phyloP scores from a whole-genome alignment of 2,888 invertebrate genomes.

The Agriopis marginaria region DNA sequence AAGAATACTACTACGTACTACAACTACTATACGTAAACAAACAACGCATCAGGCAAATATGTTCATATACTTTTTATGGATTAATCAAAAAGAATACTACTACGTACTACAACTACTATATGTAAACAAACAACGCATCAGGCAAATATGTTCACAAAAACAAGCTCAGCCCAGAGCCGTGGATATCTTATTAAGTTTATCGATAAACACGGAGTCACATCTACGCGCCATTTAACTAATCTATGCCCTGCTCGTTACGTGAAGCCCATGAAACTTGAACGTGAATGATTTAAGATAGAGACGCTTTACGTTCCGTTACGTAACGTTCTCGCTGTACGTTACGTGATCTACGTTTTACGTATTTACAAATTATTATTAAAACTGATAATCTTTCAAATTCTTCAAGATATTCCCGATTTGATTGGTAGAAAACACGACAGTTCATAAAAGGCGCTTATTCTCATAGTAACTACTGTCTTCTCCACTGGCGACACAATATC shows the following conservation, averaged over 20 bases:
- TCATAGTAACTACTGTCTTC: too few species aligned
- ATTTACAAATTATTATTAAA: constrained; percentile 10
- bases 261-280: constrained; percentile 54
- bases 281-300: constrained; percentile 38
- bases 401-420: too few species aligned
- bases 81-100: too few species aligned
- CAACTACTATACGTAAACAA: constrained; percentile 2
- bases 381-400: neutral
- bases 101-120: neutral
- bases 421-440: too few species aligned
- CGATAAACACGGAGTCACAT: constrained; percentile 31
- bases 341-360: constrained; percentile 36
- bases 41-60: constrained; percentile 2
- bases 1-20: too few species aligned
- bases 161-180: constrained; percentile 1
- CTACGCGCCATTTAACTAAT: constrained; percentile 43
- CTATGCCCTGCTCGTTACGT: constrained; percentile 48
- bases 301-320: constrained; percentile 39
- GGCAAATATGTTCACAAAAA: constrained; percentile 1
- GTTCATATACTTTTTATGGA: neutral
- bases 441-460: too few species aligned
- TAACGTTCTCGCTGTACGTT: constrained; percentile 23
- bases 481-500: too few species aligned
- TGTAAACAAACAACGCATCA: constrained; percentile 8
- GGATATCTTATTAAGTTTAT: constrained; percentile 31